Base-by-base conservation (phyloP, 2,797 vertebrate genomes). In the Gymnocypris eckloni region DNA sequence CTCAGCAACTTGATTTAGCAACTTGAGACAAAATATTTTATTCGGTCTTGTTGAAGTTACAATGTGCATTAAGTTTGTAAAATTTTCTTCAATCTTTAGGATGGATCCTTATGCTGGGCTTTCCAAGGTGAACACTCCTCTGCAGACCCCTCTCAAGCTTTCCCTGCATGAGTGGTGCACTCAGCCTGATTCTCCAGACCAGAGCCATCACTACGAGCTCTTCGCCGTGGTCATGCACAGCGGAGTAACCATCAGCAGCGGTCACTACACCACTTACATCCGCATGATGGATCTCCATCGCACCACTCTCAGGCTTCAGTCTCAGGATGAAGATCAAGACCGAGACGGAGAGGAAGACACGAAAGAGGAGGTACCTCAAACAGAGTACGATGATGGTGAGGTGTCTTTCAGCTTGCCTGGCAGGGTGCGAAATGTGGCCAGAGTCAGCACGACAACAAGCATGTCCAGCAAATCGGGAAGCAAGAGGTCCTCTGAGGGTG, bases 211-310 rank as follows among this genome's bases (percentile, higher is more conserved):
- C 88, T 99, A 99, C 20, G 95, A 96, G 86, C 93, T 99, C 12
- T 99, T 99, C 33, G 98, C 97, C 0, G 97, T 99, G 86, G 97
- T 99, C 54, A 99, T 99, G 98, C 98, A 99, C 92, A 99, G 97
- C 4, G 98, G 98, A 54, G 94, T 98, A 87, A 99, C 98, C 16
- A 99, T 99, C 90, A 98, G 97, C 95, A 98, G 98, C 16, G 98
- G 98, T 64, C 98, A 99, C 90, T 99, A 99, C 92, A 99, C 98
- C 2, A 96, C 98, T 72, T 99, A 96, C 28, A 94, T 99, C 88
- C 97, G 96, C 92, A 94, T 99, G 89, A 95, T 95, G 1, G 95
- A 96, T 72, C 93, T 99, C 39, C 92, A 91, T 7, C 95, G 95
- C 39, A 93, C 95, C 2, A 89, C 87, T 87, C 88, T 94, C 9